phyloP scores from a whole-genome alignment of 2,113 vertebrate genomes.

The Struthidea cinerea region DNA sequence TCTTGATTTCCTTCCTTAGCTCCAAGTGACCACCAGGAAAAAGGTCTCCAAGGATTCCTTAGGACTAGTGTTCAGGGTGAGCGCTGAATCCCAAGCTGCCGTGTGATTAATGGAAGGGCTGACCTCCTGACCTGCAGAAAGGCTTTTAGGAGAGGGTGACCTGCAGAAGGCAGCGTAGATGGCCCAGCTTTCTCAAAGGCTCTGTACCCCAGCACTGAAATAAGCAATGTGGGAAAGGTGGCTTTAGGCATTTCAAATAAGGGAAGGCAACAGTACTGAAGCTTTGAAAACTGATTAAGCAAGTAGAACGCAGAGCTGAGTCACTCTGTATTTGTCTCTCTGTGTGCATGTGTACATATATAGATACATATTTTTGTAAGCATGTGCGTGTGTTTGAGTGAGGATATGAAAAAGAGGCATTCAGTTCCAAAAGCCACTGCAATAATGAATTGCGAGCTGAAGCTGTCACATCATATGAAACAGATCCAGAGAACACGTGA shows the following conservation, averaged over 20 bases:
- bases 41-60: not conserved
- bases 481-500: not conserved
- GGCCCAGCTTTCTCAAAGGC: not conserved
- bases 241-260: not conserved
- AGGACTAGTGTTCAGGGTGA: not conserved
- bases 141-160: not conserved
- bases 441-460: not conserved
- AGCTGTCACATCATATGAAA: conserved; percentile 54
- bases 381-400: not conserved
- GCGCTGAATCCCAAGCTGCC: not conserved
- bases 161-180: fast-evolving
- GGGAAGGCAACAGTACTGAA: not conserved
- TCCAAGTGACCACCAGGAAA: not conserved
- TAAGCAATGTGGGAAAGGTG: not conserved
- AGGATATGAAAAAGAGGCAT: not conserved
- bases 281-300: conserved; percentile 19
- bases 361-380: conserved; percentile 44
- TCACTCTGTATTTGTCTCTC: conserved; percentile 32
- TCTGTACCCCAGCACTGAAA: not conserved
- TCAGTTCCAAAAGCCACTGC: conserved; percentile 27
- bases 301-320: conserved; percentile 30
- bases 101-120: not conserved
- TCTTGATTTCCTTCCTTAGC: not conserved
- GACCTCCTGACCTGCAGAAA: not conserved
- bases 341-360: conserved; percentile 37